phyloP scores from a whole-genome alignment of 2,888 invertebrate species.

The Stramonita haemastoma region DNA sequence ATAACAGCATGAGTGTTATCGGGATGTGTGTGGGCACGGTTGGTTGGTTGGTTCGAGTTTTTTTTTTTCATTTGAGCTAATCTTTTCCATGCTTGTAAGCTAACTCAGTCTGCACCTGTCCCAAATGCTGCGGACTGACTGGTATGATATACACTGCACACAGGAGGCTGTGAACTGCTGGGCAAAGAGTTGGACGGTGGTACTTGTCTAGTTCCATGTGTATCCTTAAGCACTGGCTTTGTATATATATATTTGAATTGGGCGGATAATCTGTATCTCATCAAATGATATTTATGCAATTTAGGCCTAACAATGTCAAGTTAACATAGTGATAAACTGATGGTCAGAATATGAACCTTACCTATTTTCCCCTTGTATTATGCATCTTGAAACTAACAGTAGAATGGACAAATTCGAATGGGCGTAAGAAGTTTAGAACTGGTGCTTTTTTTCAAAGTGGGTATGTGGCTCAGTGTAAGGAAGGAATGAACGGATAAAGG shows the following conservation, averaged over 20 bases:
- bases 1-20: neutral
- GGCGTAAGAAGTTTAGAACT: neutral
- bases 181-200: neutral
- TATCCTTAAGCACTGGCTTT: neutral
- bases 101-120: neutral
- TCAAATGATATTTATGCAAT: constrained; percentile 29
- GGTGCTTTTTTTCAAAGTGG: neutral
- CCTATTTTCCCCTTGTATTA: neutral
- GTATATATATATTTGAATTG: neutral
- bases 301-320: neutral
- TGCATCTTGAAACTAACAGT: neutral
- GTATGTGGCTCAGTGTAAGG: neutral
- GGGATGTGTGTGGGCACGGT: neutral
- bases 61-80: neutral
- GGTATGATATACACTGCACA: neutral
- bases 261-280: neutral
- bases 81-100: neutral
- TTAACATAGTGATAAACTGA: neutral
- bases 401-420: neutral
- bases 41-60: neutral
- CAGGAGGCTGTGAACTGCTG: neutral
- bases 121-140: neutral
- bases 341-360: neutral
- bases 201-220: neutral
- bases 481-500: neutral